phyloP scores from a whole-genome alignment of 2,113 vertebrate species.

The Orientallactaga bullata region DNA sequence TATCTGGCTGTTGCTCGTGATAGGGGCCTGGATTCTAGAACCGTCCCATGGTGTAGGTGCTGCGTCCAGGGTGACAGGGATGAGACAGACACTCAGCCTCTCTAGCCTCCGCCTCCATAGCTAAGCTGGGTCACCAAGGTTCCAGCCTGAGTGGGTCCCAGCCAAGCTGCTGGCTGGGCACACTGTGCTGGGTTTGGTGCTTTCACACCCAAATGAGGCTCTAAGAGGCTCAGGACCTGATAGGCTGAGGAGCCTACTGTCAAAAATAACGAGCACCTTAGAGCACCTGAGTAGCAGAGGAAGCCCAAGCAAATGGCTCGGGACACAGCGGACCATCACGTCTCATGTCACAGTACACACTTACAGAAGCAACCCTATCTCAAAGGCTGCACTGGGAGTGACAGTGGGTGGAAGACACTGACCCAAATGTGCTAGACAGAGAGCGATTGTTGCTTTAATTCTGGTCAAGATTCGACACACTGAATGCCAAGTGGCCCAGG shows the following conservation, averaged over 20 bases:
- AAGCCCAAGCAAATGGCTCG: background rate
- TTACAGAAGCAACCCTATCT: background rate
- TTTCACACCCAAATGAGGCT: background rate
- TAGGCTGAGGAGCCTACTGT: background rate
- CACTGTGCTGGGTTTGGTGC: rapidly evolving
- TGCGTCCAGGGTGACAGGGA: background rate
- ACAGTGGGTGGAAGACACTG: rapidly evolving
- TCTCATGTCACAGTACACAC: rapidly evolving
- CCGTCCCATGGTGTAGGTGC: background rate
- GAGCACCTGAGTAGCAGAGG: background rate
- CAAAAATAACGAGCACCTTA: background rate
- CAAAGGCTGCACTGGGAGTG: background rate
- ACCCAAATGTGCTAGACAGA: background rate
- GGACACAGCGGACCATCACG: background rate
- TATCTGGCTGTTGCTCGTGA: background rate
- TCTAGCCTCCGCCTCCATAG: too few relatives aligned
- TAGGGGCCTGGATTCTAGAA: rapidly evolving
- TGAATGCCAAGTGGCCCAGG: rapidly evolving
- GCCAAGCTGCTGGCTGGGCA: rapidly evolving
- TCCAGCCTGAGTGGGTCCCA: background rate
- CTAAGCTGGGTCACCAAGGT: rapidly evolving
- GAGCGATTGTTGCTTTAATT: conserved; percentile 51
- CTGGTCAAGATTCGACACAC: background rate
- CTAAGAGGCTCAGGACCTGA: rapidly evolving
- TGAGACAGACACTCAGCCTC: background rate